These are phyloP conservation scores for Mormyrus lacerda DNA, from an alignment of 2,113 vertebrate species.

Conservation along the genomic window DNA sequence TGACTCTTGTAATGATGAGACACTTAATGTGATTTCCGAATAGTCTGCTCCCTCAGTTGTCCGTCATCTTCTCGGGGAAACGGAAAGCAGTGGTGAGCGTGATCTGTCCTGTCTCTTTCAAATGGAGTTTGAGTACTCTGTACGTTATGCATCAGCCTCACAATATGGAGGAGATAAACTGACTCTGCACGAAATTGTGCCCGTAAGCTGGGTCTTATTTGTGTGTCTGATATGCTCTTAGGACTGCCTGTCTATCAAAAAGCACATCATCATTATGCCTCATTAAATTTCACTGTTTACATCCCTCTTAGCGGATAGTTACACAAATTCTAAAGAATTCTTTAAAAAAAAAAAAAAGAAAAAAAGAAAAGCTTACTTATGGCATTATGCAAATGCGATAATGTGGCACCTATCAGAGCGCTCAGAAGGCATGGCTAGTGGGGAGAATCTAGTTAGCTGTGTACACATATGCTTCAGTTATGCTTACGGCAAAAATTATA, in stretches of 20 bases:
- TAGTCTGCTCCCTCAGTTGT: background rate
- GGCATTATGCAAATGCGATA: conserved; percentile 37
- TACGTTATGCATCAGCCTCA: background rate
- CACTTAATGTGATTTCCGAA: background rate
- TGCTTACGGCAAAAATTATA: conserved; percentile 64
- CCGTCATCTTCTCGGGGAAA: background rate
- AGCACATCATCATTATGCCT: background rate
- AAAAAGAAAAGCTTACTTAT: background rate
- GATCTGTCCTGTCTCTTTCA: background rate
- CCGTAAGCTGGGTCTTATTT: background rate
- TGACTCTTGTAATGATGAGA: background rate
- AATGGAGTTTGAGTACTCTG: background rate
- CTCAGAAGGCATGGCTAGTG: conserved; percentile 37
- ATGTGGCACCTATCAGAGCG: conserved; percentile 33
- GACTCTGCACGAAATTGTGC: background rate
- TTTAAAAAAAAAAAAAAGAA: background rate
- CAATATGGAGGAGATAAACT: background rate
- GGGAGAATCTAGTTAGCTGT: conserved; percentile 50
- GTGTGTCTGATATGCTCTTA: background rate
- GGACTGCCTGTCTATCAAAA: background rate
- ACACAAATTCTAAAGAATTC: background rate
- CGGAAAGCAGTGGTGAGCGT: background rate
- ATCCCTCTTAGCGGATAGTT: background rate
- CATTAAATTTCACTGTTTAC: conserved; percentile 4
- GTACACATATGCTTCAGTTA: conserved; percentile 54